Conservation (phyloP, 1,140 invertebrate genomes). For the Zaprionus ornatus region DNA sequence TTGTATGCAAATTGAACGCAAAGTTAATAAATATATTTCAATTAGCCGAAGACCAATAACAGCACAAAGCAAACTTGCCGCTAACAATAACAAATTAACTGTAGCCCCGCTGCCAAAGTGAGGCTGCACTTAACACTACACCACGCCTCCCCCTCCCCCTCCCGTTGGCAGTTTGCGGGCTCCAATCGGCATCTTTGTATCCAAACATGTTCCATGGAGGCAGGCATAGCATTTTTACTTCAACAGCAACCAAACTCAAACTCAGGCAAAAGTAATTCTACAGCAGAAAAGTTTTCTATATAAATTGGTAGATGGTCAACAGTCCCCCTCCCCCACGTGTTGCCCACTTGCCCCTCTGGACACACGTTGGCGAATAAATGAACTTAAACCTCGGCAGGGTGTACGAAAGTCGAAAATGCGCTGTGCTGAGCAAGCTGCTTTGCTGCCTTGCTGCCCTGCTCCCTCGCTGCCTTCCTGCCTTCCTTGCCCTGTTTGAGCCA, state of each 20-base stretch:
- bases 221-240: constrained; percentile 59
- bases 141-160: constrained; percentile 2
- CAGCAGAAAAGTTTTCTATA: constrained; percentile 45
- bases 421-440: background rate
- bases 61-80: constrained; percentile 17
- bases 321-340: background rate
- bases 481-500: background rate
- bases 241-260: constrained; percentile 53
- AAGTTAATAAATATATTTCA: constrained; percentile 73
- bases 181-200: background rate
- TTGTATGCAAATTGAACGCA: constrained; percentile 66
- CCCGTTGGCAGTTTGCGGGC: background rate
- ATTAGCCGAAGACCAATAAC: constrained; percentile 48
- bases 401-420: background rate
- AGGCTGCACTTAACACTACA: constrained; percentile 17
- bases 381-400: background rate
- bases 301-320: constrained; percentile 62
- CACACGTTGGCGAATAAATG: no score
- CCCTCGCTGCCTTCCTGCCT: background rate
- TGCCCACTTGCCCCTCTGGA: no score
- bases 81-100: constrained; percentile 79
- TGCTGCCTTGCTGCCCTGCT: background rate
- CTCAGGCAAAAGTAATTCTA: constrained; percentile 56
- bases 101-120: constrained; percentile 30
- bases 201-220: constrained; percentile 65